Conservation (phyloP, 2,888 invertebrate genomes). For the Macaria notata region DNA sequence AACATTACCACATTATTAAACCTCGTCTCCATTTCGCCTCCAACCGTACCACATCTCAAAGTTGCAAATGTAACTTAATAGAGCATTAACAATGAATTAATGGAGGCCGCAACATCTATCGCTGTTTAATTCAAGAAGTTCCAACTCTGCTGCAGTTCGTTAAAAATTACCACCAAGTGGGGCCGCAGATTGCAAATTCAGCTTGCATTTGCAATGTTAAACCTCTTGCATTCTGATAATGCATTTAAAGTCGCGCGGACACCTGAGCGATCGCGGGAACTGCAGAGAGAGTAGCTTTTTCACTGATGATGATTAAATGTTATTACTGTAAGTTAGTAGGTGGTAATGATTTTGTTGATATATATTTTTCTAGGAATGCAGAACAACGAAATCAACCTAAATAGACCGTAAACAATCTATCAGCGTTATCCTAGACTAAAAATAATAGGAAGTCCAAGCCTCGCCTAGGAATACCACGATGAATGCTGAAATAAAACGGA, state of each 20-base stretch:
- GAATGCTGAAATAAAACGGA: no score
- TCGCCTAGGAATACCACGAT: no score
- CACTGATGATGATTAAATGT: no score
- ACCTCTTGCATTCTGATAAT: slow-evolving; percentile 73
- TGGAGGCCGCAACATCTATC: slow-evolving; percentile 44
- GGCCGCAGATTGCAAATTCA: slow-evolving; percentile 70
- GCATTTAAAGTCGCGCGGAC: slow-evolving; percentile 59
- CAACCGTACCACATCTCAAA: slow-evolving; percentile 1
- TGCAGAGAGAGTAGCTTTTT: slow-evolving; percentile 1
- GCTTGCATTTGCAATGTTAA: slow-evolving; percentile 78
- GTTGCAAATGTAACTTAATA: slow-evolving; percentile 28
- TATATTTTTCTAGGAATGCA: no score
- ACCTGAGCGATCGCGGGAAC: slow-evolving; percentile 8
- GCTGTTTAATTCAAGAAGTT: slow-evolving; percentile 72
- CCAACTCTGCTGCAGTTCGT: slow-evolving; percentile 65
- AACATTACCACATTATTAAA: no score
- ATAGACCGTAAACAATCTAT: no score
- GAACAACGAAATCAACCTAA: no score
- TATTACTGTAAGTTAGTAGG: no score
- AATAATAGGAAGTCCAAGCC: no score
- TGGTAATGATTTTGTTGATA: no score
- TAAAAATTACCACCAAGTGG: slow-evolving; percentile 75
- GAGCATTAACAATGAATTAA: slow-evolving; percentile 45
- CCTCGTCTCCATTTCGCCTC: no score
- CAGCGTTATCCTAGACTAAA: no score